phyloP scores from a whole-genome alignment of 2,797 vertebrate species.

The Psittacula echo region DNA sequence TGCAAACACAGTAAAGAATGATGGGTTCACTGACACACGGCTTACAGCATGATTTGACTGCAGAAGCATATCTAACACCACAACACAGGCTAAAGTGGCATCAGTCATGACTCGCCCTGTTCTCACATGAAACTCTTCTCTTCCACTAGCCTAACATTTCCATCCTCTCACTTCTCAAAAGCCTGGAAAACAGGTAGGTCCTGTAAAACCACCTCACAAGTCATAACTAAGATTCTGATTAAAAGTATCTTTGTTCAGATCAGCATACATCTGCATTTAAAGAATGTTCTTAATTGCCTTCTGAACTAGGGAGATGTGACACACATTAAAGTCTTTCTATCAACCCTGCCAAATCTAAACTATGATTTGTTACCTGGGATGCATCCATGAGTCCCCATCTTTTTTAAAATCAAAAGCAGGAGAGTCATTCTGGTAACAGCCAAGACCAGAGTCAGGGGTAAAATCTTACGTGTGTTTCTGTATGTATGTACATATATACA shows the following conservation, averaged over 20 bases:
- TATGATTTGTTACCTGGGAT: background rate
- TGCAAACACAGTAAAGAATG: background rate
- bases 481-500: background rate
- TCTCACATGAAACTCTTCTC: background rate
- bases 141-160: slow-evolving; percentile 23
- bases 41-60: background rate
- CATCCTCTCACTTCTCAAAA: slow-evolving; percentile 29
- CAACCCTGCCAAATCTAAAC: background rate
- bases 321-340: background rate
- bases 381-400: background rate
- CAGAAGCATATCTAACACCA: background rate
- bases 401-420: background rate
- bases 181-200: slow-evolving; percentile 52
- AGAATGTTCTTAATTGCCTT: slow-evolving; percentile 27
- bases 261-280: slow-evolving; percentile 36
- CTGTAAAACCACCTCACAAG: slow-evolving; percentile 45
- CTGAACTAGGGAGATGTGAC: background rate
- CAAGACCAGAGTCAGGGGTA: background rate
- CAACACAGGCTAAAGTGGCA: background rate
- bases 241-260: slow-evolving; percentile 43
- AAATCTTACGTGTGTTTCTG: background rate
- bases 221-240: slow-evolving; percentile 21
- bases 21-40: background rate
- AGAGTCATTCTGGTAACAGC: background rate
- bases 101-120: slow-evolving; percentile 39